Conservation (phyloP, 2,113 vertebrate species). For the Serinus canaria region DNA sequence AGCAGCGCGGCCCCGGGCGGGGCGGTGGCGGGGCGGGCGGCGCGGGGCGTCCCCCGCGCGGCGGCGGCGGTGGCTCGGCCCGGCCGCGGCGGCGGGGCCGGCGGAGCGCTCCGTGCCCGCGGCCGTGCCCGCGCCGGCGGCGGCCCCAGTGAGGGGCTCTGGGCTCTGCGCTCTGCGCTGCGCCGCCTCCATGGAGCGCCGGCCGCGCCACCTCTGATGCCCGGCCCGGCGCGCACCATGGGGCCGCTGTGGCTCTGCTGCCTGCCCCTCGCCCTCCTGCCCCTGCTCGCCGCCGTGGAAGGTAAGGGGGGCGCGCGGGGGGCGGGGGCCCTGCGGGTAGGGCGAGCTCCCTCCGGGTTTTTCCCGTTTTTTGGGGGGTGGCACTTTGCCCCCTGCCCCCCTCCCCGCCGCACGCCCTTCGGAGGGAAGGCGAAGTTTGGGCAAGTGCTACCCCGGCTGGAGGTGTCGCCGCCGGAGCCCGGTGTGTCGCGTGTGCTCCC, state of each 20-base stretch:
- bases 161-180: neutral
- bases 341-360: neutral
- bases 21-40: too few species aligned
- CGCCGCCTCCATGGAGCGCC: slow-evolving; percentile 22
- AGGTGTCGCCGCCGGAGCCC: slow-evolving; percentile 28
- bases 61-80: too few species aligned
- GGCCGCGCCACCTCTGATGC: slow-evolving; percentile 44
- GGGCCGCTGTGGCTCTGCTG: slow-evolving; percentile 67
- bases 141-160: too few species aligned
- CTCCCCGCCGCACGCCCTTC: neutral
- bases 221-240: slow-evolving; percentile 43
- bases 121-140: too few species aligned
- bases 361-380: neutral
- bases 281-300: slow-evolving; percentile 71
- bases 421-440: slow-evolving; percentile 58
- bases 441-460: slow-evolving; percentile 56
- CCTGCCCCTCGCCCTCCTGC: slow-evolving; percentile 64
- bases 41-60: too few species aligned
- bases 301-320: slow-evolving; percentile 33
- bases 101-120: too few species aligned
- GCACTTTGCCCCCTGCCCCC: neutral
- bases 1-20: too few species aligned
- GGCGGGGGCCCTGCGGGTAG: neutral
- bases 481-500: neutral
- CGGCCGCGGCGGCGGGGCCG: too few species aligned